Percentiles rank a stretch among this genome's conserved stretches.
These are phyloP conservation scores for Ceratina australensis DNA, from an alignment of 1,140 invertebrate species.

Conservation along the genomic window DNA sequence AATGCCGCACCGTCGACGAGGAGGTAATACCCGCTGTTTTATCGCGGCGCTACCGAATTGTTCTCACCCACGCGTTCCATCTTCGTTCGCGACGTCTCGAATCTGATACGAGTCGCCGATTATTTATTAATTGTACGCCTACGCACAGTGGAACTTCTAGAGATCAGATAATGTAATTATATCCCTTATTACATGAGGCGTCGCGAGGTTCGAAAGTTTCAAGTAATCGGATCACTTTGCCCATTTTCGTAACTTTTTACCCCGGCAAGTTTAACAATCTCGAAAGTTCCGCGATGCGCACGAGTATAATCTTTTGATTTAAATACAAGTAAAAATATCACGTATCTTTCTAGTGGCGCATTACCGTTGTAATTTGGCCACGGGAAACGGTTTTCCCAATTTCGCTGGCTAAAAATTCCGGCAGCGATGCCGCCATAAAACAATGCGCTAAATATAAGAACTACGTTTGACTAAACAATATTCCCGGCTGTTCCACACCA, in stretches of 20 bases:
- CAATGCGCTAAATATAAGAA: conserved; percentile 26
- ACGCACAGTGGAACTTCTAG: no score
- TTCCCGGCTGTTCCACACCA: neutral
- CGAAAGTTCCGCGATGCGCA: neutral
- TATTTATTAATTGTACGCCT: no score
- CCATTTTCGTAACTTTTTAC: neutral
- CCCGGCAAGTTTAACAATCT: conserved; percentile 4
- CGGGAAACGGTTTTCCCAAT: no score
- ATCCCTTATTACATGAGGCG: neutral
- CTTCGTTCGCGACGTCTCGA: no score
- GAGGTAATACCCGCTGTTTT: conserved; percentile 47
- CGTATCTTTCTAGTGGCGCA: neutral
- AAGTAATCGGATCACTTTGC: neutral
- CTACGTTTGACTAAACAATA: conserved; percentile 35
- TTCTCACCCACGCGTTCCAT: conserved; percentile 3
- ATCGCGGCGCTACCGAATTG: conserved; percentile 20
- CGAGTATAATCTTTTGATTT: neutral
- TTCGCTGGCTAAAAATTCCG: neutral
- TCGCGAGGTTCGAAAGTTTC: neutral
- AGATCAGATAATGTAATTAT: no score
- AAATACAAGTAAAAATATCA: no score
- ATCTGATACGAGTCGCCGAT: no score
- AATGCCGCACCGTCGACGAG: conserved; percentile 44
- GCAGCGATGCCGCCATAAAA: neutral
- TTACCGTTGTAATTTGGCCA: no score